A percentile compares a stretch with the other conserved stretches of the same genome.
Evolutionary conservation across 1,140 invertebrate species (phyloP).

Genomic region (Cataglyphis hispanica): DNA sequence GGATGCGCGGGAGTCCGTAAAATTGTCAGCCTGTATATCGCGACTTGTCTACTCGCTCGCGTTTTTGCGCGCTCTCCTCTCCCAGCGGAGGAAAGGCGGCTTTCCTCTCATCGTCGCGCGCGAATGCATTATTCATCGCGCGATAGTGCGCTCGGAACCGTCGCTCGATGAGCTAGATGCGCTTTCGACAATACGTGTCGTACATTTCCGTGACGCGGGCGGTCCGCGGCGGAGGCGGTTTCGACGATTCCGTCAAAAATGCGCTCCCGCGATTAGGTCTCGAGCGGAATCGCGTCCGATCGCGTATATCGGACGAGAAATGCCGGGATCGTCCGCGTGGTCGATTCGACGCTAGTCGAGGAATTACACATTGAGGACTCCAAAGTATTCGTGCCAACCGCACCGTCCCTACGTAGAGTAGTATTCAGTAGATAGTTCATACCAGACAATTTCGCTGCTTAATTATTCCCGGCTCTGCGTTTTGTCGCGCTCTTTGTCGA

Average conservation of each 20-base stretch:
- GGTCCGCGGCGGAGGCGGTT: background rate
- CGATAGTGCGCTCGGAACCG: conserved; percentile 48
- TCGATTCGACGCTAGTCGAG: background rate
- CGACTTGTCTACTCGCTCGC: conserved; percentile 45
- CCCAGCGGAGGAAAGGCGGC: conserved; percentile 15
- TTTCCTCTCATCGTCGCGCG: conserved; percentile 17
- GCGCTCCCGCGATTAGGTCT: background rate
- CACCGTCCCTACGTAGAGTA: conserved; percentile 21
- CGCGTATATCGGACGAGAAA: background rate
- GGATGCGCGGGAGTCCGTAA: background rate
- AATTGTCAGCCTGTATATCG: conserved; percentile 29
- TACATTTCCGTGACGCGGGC: background rate
- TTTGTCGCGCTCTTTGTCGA: conserved; percentile 51
- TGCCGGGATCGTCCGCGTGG: background rate
- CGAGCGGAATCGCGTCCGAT: background rate
- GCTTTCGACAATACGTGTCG: conserved; percentile 50
- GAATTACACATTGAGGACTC: conserved; percentile 30
- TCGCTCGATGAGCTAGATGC: conserved; percentile 36
- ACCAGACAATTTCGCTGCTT: conserved; percentile 62
- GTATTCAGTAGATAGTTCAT: conserved; percentile 59
- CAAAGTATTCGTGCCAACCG: conserved; percentile 24
- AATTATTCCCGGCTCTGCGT: conserved; percentile 58
- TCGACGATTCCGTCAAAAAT: conserved; percentile 38
- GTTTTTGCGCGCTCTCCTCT: conserved; percentile 30
- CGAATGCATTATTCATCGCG: conserved; percentile 69